Percentiles rank a stretch among this genome's conserved stretches.
phyloP scores from a whole-genome alignment of 2,888 invertebrate genomes.

The Atrina japonica region DNA sequence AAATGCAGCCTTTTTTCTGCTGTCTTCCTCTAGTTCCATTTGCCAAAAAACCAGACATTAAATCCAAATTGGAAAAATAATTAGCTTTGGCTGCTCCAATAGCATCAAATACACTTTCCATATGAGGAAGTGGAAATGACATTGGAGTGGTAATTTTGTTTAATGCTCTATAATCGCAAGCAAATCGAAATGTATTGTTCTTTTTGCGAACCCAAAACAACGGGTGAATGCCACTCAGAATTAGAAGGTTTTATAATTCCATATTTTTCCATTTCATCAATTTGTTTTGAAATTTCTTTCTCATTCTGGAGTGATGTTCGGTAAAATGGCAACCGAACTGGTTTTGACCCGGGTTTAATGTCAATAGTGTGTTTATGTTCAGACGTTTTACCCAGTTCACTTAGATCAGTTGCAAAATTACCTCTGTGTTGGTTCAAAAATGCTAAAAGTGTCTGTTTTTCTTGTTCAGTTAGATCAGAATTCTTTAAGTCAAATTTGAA shows the following conservation, averaged over 20 bases:
- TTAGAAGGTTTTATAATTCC: conserved; percentile 41
- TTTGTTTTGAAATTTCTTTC: conserved; percentile 20
- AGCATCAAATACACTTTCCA: too few relatives aligned
- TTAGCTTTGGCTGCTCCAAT: too few relatives aligned
- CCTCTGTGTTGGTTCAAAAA: conserved; percentile 24
- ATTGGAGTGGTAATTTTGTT: conserved; percentile 37
- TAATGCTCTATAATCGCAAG: conserved; percentile 36
- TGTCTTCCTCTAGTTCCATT: conserved; percentile 34
- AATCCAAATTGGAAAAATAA: too few relatives aligned
- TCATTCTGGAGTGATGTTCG: conserved; percentile 9
- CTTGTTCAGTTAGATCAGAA: conserved; percentile 8
- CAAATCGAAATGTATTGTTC: conserved; percentile 35
- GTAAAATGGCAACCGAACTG: conserved; percentile 36
- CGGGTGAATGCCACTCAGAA: conserved; percentile 37
- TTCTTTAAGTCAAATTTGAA: conserved; percentile 17
- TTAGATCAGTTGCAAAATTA: too few relatives aligned
- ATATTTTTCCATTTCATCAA: conserved; percentile 34
- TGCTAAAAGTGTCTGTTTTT: conserved; percentile 16
- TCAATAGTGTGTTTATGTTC: conserved; percentile 35
- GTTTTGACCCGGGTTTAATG: conserved; percentile 26
- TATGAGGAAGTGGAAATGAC: too few relatives aligned
- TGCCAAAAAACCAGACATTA: conserved; percentile 42
- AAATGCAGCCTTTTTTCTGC: conserved; percentile 47
- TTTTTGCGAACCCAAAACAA: too few relatives aligned
- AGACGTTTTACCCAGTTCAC: conserved; percentile 32